Percentiles rank a stretch among this genome's conserved stretches.
These are phyloP conservation scores for Camponotus pennsylvanicus DNA, from an alignment of 1,140 invertebrate species.

Conservation along the genomic window DNA sequence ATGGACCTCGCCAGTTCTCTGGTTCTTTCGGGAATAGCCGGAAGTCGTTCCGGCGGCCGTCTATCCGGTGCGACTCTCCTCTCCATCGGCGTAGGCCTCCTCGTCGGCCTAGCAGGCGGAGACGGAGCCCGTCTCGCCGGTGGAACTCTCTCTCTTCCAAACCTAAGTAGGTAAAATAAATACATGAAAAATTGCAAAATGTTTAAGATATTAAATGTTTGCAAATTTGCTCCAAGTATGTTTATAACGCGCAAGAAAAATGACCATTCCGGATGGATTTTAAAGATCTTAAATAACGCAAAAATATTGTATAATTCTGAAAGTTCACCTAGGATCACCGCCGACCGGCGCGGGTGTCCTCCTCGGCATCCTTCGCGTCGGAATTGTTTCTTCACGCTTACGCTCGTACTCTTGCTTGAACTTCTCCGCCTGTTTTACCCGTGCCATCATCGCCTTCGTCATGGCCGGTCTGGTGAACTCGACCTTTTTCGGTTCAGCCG, in stretches of 20 bases:
- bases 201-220: not conserved
- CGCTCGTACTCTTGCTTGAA: slow-evolving; percentile 67
- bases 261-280: not conserved
- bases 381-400: slow-evolving; percentile 38
- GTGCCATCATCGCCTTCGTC: slow-evolving; percentile 78
- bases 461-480: slow-evolving; percentile 73
- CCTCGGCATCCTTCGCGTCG: slow-evolving; percentile 35
- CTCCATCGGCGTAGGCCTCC: not conserved
- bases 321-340: slow-evolving; percentile 66
- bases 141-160: slow-evolving; percentile 28
- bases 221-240: not conserved
- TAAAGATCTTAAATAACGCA: not conserved
- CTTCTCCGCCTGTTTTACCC: slow-evolving; percentile 72
- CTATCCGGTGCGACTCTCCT: not conserved
- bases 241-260: not conserved
- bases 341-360: slow-evolving; percentile 65
- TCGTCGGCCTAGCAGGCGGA: not conserved
- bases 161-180: not conserved
- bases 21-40: slow-evolving; percentile 64
- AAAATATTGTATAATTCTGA: not conserved
- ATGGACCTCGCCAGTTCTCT: slow-evolving; percentile 73
- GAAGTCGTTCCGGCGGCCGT: not conserved
- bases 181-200: not conserved
- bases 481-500: slow-evolving; percentile 71
- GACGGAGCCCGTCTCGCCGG: not conserved